Percentiles rank a stretch among this genome's conserved stretches.
These are phyloP conservation scores for Drosophila prosaltans DNA, from an alignment of 1,140 invertebrate species.

Conservation along the genomic window DNA sequence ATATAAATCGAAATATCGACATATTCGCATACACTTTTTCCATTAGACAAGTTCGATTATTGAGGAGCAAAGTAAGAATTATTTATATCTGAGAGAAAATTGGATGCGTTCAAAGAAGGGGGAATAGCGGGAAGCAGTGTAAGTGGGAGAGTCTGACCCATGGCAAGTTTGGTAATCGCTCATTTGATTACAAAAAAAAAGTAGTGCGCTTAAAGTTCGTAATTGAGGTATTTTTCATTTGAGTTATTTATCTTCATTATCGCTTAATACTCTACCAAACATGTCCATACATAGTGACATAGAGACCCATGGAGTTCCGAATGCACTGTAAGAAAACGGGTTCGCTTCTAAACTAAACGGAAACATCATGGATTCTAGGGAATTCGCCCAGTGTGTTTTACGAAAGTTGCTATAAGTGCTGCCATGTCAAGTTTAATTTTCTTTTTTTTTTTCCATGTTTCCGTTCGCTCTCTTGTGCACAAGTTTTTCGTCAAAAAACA, in stretches of 20 bases:
- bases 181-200: slow-evolving; percentile 69
- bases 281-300: slow-evolving; percentile 19
- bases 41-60: too few relatives aligned
- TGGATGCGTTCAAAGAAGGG: too few relatives aligned
- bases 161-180: slow-evolving; percentile 69
- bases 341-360: not conserved
- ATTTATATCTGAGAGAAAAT: too few relatives aligned
- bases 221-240: slow-evolving; percentile 74
- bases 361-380: not conserved
- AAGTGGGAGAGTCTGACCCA: too few relatives aligned
- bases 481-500: slow-evolving; percentile 20
- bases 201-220: slow-evolving; percentile 70
- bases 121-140: too few relatives aligned
- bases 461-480: slow-evolving; percentile 24
- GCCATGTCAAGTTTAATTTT: slow-evolving; percentile 43
- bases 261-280: slow-evolving; percentile 65
- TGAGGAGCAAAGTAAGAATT: too few relatives aligned
- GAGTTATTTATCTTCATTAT: slow-evolving; percentile 80
- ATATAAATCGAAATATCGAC: too few relatives aligned
- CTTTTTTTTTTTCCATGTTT: slow-evolving; percentile 34
- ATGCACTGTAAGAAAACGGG: slow-evolving; percentile 11
- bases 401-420: slow-evolving; percentile 50
- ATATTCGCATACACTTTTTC: too few relatives aligned
- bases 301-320: not conserved
- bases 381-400: slow-evolving; percentile 36